phyloP scores from a whole-genome alignment of 1,140 invertebrate genomes.

The Arion vulgaris region DNA sequence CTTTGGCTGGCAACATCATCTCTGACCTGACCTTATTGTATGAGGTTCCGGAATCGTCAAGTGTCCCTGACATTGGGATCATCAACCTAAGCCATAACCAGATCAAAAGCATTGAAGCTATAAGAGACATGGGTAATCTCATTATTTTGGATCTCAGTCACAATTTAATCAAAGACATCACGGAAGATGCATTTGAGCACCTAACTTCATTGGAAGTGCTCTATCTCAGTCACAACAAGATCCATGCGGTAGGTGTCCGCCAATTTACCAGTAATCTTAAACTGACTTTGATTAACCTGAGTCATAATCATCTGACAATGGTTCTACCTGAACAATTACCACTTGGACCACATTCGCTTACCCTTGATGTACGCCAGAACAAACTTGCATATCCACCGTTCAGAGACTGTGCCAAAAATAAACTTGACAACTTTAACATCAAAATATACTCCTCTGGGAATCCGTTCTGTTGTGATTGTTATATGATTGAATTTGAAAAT shows the following conservation, averaged over 20 bases:
- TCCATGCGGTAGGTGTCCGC: constrained; percentile 16
- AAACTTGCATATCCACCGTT: constrained; percentile 37
- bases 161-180: constrained; percentile 32
- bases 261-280: neutral
- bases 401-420: constrained; percentile 31
- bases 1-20: constrained; percentile 32
- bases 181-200: constrained; percentile 25
- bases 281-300: constrained; percentile 30
- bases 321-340: constrained; percentile 37
- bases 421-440: constrained; percentile 14
- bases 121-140: constrained; percentile 21
- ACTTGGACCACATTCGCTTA: neutral
- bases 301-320: constrained; percentile 29
- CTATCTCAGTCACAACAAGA: constrained; percentile 33
- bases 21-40: constrained; percentile 7
- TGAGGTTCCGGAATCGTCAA: neutral
- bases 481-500: constrained; percentile 37
- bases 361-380: constrained; percentile 39
- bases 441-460: constrained; percentile 30
- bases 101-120: constrained; percentile 18
- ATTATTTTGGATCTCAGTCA: constrained; percentile 36
- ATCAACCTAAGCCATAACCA: constrained; percentile 40
- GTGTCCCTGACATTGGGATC: neutral
- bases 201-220: constrained; percentile 14
- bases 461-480: constrained; percentile 49